Evolutionary conservation across 2,888 invertebrate species (phyloP), one percentile per base, ranked within the genome.

Genomic region (Psylliodes chrysocephalus): DNA sequence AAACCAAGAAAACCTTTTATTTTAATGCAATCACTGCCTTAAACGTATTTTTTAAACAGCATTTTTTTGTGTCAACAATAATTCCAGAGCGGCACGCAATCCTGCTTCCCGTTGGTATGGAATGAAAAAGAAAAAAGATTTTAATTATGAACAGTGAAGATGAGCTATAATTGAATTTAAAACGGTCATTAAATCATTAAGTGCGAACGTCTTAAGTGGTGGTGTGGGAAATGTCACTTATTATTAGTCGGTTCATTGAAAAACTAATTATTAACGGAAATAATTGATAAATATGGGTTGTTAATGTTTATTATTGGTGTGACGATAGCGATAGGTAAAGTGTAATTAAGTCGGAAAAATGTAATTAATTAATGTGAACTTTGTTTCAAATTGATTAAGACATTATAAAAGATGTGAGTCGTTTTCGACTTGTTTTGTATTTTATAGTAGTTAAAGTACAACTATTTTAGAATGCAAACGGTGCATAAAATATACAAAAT

Each of bases 201-300:
- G 25, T 40, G 40, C 0, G 8, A 56, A 47, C 35, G 46, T 56
- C 47, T 56, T 35, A 56, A 56, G 56, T 46, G 30, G n/a, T 33
- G 55, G 44, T 56, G 46, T 56, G 56, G 56, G 47, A 56, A 56
- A 56, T 56, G 56, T 56, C 19, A 56, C 33, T 47, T 56, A 15
- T 56, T 18, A 56, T 49, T 56, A 56, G 28, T 8, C 14, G 28
- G 25, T 25, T 42, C 17, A 55, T 42, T 55, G 42, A 44, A 55
- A 55, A 55, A 38, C 5, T 19, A 19, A 12, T 28, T 28, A 49
- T 28, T 28, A 49, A 49, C 19, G n/a, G 40, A 40, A 40, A 54
- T 54, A 54, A 54, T 40, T 54, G 54, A 54, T 54, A 40, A 38
- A 19, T 53, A 12, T 30, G 12, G n/a, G 15, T 38, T 12, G 10